Conservation (phyloP, 2,113 vertebrate species). For the Lutjanus erythropterus region DNA sequence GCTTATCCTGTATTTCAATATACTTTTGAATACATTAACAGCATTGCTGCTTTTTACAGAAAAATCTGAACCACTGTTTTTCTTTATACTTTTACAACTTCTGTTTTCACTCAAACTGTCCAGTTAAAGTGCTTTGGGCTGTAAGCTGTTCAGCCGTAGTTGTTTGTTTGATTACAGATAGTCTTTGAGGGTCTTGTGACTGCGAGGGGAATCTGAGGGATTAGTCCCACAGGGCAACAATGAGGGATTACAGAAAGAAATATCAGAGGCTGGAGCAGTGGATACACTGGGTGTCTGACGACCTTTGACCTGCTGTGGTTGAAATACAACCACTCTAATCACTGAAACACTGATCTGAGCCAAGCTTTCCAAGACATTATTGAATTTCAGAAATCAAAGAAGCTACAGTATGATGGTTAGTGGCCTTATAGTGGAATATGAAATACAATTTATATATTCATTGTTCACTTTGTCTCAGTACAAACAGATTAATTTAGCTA, state of each 20-base stretch:
- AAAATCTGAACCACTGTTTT: background rate
- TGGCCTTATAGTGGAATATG: slow-evolving; percentile 9
- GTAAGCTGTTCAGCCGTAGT: background rate
- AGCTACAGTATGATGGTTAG: background rate
- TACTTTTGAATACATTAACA: background rate
- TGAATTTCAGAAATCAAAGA: slow-evolving; percentile 41
- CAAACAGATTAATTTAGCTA: background rate
- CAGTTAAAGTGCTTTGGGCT: background rate
- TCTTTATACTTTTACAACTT: background rate
- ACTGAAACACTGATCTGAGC: slow-evolving; percentile 27
- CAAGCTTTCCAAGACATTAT: slow-evolving; percentile 26
- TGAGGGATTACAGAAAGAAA: slow-evolving; percentile 51
- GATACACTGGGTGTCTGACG: slow-evolving; percentile 22
- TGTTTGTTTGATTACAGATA: slow-evolving; percentile 10
- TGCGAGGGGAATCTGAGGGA: slow-evolving; percentile 42
- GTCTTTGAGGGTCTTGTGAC: slow-evolving; percentile 30
- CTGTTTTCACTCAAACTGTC: background rate
- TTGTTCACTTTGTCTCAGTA: slow-evolving; percentile 6
- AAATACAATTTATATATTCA: slow-evolving; percentile 7
- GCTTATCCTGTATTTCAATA: background rate
- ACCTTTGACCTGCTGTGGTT: slow-evolving; percentile 37
- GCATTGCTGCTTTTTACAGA: background rate
- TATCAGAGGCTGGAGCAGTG: slow-evolving; percentile 22
- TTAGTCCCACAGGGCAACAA: slow-evolving; percentile 36
- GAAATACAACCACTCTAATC: slow-evolving; percentile 23